Base-by-base conservation (phyloP, 2,888 invertebrate species). In the Disparrhopalites patrizii region DNA sequence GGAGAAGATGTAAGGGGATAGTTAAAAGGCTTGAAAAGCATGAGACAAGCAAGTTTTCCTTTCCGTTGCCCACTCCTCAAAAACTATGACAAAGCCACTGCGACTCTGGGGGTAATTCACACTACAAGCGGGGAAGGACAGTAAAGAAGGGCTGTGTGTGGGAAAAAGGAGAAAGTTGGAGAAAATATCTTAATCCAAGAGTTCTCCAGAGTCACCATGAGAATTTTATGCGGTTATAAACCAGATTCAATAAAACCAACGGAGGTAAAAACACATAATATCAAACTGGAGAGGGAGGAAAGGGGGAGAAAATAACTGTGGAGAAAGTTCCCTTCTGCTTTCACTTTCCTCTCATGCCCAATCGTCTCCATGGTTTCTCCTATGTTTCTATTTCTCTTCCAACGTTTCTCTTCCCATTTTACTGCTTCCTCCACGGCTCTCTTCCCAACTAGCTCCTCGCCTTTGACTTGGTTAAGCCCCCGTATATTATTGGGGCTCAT, bases 201-300 rank as follows among this genome's bases (percentile, higher is more conserved):
- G 47, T 20, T 47, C 47, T 47, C 47, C 18, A 20, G 28, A 57
- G 57, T 57, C 28, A 28, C 40, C 43, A 38, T n/a, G 23, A 40
- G 51, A 61, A 61, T 61, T 61, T 61, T 61, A 61, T 52, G 51
- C 33, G 61, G 61, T 36, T 51, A 61, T 61, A 61, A 61, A 61
- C 27, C 30, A 20, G 33, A 61, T 61, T 61, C 61, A 61, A 61
- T 61, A 61, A 51, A 61, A 51, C 23, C 20, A 51, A 52, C 51
- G n/a, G 20, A 33, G 13, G 60, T 23, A 31, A 23, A 55, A 20
- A 55, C 31, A 20, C 30, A 55, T 55, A 55, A 31, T 31, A 55
- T 55, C 10, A 31, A 13, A 18, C 18, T n/a, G 7, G 33, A 31
- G 28, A 55, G 30, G 20, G 18, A 10, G 18, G 52, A 10, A n/a